These are phyloP conservation scores for Bombyx mori DNA, from an alignment of 1,140 invertebrate species.

Conservation along the genomic window ASM3026992v2 NC_085133.1:3771501-3772000, in stretches of 20 bases:
- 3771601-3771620: not conserved
- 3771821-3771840: constrained; percentile 66
- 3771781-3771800: constrained; percentile 39
- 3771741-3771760: constrained; percentile 30
- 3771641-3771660: constrained; percentile 23
- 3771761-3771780: constrained; percentile 36
- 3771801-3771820: constrained; percentile 62
- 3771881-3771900: constrained; percentile 46
- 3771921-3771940: constrained; percentile 41
- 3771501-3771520: constrained; percentile 18
- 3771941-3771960: constrained; percentile 46
- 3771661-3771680: constrained; percentile 17
- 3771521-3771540: constrained; percentile 23
- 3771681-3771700: constrained; percentile 31
- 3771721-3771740: constrained; percentile 21
- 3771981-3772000: constrained; percentile 16
- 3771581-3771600: constrained; percentile 1
- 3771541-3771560: constrained; percentile 52
- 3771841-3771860: constrained; percentile 59
- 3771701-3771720: constrained; percentile 46
- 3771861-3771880: constrained; percentile 32
- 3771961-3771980: constrained; percentile 38
- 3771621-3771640: constrained; percentile 3
- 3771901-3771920: constrained; percentile 36
- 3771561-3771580: constrained; percentile 22